Percentiles rank a stretch among this genome's conserved stretches.
Conservation (phyloP, 2,797 vertebrate genomes). For the Rhinatrema bivittatum region DNA sequence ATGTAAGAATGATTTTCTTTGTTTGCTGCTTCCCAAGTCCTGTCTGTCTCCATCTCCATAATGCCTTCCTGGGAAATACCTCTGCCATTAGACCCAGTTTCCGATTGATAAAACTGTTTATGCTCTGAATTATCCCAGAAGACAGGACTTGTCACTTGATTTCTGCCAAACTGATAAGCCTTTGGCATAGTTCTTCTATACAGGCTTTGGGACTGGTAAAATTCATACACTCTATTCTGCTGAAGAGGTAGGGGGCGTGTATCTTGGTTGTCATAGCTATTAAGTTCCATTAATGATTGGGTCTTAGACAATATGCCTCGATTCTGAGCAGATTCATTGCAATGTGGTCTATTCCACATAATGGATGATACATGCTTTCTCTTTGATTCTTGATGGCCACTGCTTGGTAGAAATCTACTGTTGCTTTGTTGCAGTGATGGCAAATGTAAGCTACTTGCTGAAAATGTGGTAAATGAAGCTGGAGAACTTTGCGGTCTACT, state of each 20-base stretch:
- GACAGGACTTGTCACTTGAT: conserved; percentile 17
- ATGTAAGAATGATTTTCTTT: conserved; percentile 14
- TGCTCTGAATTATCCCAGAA: conserved; percentile 48
- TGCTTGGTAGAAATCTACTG: conserved; percentile 32
- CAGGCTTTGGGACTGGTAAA: conserved; percentile 34
- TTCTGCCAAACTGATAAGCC: conserved; percentile 20
- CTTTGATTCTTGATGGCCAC: conserved; percentile 41
- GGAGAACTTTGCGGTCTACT: conserved; percentile 7
- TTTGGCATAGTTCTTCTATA: conserved; percentile 28
- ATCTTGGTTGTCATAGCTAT: conserved; percentile 13
- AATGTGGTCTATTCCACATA: conserved; percentile 48
- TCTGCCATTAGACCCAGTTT: conserved; percentile 22
- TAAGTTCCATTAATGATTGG: conserved; percentile 49
- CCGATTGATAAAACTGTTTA: conserved; percentile 36
- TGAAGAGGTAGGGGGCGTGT: conserved; percentile 23
- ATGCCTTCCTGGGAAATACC: too few relatives aligned
- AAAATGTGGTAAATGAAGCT: conserved; percentile 22
- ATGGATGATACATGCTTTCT: conserved; percentile 61
- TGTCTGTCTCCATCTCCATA: neutral
- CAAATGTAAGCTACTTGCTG: conserved; percentile 47
- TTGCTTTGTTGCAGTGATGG: conserved; percentile 25
- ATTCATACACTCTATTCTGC: conserved; percentile 30
- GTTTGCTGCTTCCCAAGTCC: neutral
- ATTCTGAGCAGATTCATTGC: conserved; percentile 17
- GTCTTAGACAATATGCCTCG: conserved; percentile 30